Conservation (phyloP, 2,888 invertebrate genomes). For the Melanostoma scalare region DNA sequence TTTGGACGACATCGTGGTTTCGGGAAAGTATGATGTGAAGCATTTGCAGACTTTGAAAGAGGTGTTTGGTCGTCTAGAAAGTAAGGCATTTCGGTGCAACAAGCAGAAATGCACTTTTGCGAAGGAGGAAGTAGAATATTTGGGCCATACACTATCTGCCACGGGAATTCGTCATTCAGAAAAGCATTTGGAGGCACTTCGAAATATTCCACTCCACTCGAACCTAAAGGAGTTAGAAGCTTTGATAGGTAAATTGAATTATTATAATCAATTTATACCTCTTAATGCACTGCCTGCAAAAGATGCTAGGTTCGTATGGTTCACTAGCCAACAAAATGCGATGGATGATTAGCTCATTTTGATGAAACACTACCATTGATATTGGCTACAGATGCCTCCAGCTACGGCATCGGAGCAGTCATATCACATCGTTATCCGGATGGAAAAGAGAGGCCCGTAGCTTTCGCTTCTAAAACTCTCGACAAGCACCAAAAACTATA, state of each 20-base stretch:
- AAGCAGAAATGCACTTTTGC: conserved; percentile 56
- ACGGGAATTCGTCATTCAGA: conserved; percentile 48
- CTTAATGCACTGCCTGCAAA: conserved; percentile 15
- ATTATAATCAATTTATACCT: background rate
- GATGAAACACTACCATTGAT: conserved; percentile 41
- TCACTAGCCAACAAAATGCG: conserved; percentile 4
- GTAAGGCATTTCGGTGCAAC: conserved; percentile 41
- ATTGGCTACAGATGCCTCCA: conserved; percentile 57
- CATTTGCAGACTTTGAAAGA: too few relatives aligned
- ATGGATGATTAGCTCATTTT: conserved; percentile 42
- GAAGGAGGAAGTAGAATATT: conserved; percentile 53
- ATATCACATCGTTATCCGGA: conserved; percentile 1
- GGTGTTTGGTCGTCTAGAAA: conserved; percentile 26
- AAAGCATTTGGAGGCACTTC: conserved; percentile 44
- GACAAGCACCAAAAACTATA: too few relatives aligned
- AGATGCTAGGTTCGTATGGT: background rate
- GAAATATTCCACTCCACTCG: background rate
- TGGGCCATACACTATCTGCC: conserved; percentile 57
- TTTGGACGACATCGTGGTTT: conserved; percentile 26
- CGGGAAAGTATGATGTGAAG: too few relatives aligned
- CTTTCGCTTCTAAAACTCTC: too few relatives aligned
- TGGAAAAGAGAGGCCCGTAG: too few relatives aligned
- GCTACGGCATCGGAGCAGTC: conserved; percentile 49
- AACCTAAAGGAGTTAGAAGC: conserved; percentile 20
- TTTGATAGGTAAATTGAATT: too few relatives aligned